A percentile compares a stretch with the other conserved stretches of the same genome.
phyloP scores from a whole-genome alignment of 2,888 invertebrate species.

The Notodonta dromedarius region DNA sequence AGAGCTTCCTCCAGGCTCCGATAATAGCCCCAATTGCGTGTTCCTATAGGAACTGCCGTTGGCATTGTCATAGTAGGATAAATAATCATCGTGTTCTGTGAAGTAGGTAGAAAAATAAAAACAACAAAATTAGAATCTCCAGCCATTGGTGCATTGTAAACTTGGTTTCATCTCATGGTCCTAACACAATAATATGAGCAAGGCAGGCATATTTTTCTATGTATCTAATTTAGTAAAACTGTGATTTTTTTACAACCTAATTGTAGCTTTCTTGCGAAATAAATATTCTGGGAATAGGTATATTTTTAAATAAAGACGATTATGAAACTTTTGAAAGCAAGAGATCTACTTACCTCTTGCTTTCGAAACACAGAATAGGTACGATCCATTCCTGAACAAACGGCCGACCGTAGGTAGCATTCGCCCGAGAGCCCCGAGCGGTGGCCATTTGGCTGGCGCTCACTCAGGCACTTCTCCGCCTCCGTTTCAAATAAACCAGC shows the following conservation, averaged over 20 bases:
- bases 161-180: no score
- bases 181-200: no score
- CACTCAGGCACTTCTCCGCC: slow-evolving; percentile 69
- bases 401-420: slow-evolving; percentile 72
- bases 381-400: slow-evolving; percentile 68
- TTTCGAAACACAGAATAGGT: slow-evolving; percentile 54
- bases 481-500: slow-evolving; percentile 75
- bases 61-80: slow-evolving; percentile 16
- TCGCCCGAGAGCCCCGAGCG: slow-evolving; percentile 73
- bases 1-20: slow-evolving; percentile 74
- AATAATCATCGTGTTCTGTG: not conserved
- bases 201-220: no score
- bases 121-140: no score
- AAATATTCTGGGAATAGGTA: no score
- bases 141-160: no score
- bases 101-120: no score
- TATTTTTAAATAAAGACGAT: no score
- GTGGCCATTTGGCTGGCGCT: slow-evolving; percentile 74
- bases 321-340: not conserved
- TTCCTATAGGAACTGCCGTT: slow-evolving; percentile 47
- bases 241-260: no score
- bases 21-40: slow-evolving; percentile 64
- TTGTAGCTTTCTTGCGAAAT: no score
- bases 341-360: slow-evolving; percentile 13
- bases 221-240: no score